Evolutionary conservation across 2,113 vertebrate genomes (phyloP), one percentile per base, ranked within the genome.

Genomic region (Heloderma charlesbogerti): DNA sequence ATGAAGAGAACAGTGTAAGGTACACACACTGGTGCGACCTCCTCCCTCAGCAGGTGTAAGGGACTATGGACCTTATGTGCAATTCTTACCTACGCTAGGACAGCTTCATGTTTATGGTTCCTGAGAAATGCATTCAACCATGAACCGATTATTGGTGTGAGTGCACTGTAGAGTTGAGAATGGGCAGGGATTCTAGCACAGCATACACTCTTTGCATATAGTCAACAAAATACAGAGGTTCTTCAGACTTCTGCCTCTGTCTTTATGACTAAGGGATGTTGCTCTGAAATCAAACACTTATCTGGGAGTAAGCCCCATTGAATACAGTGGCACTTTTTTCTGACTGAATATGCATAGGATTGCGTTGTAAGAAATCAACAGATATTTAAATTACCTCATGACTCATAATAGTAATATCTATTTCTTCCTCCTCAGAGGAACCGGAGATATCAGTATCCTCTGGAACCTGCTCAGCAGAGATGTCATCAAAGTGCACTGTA

Each of bases 371-470:
- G 27, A 60, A 75, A 87, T 6, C 0, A 94, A 63, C 16, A 16
- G 16, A 63, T 75, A 74, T 57, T 13, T n/a, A 4, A 54, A n/a
- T 51, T 97, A 99, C 98, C 95, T 97, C 97, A 90, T 98, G 98
- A 74, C 97, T 98, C 94, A 98, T 92, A 94, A 98, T 93, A 51
- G 98, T 98, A 94, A 98, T 95, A 87, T 99, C 97, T 3, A 97
- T 97, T 86, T 98, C 98, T 2, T 98, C 98, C 69, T 98, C 98
- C 10, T 97, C 92, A 1, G 93, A 92, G 96, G 69, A 77, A 6
- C 93, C 92, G 96, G 83, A 40, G 6, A 86, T 97, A 82, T 94
- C 91, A 40, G 87, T 94, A 12, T 97, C 97, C 12, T 96, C 98
- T 12, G 97, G 93, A 43, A 95, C 91, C 18, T 97, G 91, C 29